Evolutionary conservation across 2,797 vertebrate species (phyloP).

Genomic region (Sebastes steindachneri): DNA sequence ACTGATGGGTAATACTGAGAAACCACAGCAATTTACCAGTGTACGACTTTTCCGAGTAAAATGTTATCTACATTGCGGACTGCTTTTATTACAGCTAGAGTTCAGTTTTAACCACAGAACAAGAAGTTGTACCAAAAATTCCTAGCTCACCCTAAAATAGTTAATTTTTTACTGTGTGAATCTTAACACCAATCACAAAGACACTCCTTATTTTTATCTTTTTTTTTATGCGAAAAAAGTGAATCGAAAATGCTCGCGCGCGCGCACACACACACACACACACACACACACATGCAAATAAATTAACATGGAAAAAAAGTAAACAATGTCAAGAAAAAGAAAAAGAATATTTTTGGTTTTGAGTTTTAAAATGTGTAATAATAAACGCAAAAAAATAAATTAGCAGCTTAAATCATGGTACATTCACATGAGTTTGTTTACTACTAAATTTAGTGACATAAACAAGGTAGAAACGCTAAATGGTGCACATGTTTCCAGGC

Average conservation of each 20-base stretch:
- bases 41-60: slow-evolving; percentile 37
- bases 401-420: slow-evolving; percentile 76
- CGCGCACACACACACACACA: not conserved
- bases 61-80: slow-evolving; percentile 55
- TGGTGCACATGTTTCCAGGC: slow-evolving; percentile 30
- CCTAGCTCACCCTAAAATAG: slow-evolving; percentile 51
- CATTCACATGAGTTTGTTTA: slow-evolving; percentile 64
- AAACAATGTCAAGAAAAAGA: slow-evolving; percentile 58
- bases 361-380: slow-evolving; percentile 58
- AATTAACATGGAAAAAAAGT: slow-evolving; percentile 80
- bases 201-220: slow-evolving; percentile 26
- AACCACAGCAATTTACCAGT: slow-evolving; percentile 48
- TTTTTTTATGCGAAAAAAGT: slow-evolving; percentile 29
- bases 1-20: slow-evolving; percentile 58
- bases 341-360: slow-evolving; percentile 63
- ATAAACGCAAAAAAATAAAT: slow-evolving; percentile 59
- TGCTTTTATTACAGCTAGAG: slow-evolving; percentile 41
- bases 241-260: slow-evolving; percentile 41
- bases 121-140: slow-evolving; percentile 60
- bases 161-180: slow-evolving; percentile 31
- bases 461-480: slow-evolving; percentile 37
- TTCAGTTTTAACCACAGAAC: slow-evolving; percentile 67
- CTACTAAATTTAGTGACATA: slow-evolving; percentile 32
- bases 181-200: slow-evolving; percentile 63
- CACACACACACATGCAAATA: slow-evolving; percentile 76